Evolutionary conservation across 2,113 vertebrate species (phyloP), one percentile per base, ranked within the genome.

Genomic region (Nannospalax galili): DNA sequence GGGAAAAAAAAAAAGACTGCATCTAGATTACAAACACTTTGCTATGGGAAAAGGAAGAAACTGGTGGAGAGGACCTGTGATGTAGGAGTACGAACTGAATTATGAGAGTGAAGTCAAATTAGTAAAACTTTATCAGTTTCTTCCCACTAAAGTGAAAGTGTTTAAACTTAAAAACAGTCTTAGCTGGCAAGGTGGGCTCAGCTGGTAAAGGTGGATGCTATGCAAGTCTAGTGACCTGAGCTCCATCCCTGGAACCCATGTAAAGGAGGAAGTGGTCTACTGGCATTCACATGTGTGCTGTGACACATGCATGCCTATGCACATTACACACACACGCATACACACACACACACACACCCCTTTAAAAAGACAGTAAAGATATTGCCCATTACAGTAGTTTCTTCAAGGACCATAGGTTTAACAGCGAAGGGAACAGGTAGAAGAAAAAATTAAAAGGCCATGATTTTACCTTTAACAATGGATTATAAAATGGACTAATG

Each of bases 391-490:
- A 88, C 12, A 90, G 48, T 24, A 85, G 70, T 72, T 24, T 92
- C 80, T 90, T 88, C 3, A 60, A 85, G 56, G 35, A 77, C 28
- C 32, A 80, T 0, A 65, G 62, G 42, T 84, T 91, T 95, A 69
- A 88, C 37, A 85, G 14, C 87, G 56, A 86, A 86, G 35, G 82
- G 17, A 90, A 65, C 16, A 75, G 28, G 32, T 42, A 22, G 7
- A 37, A 86, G n/a, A 62, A 80, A 97, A 79, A 69, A 37, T 42
- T 65, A 89, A 82, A 73, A 73, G 42, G 35, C 69, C 40, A 65
- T 48, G 35, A 93, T 40, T 94, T 81, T 92, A 92, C 19, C 37
- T 91, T 95, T 32, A 92, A 45, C 56, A 81, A 95, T 81, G 32
- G 17, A 32, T 82, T 69, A 88, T 78, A 91, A 95, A 95, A 95